phyloP scores from a whole-genome alignment of 2,113 vertebrate genomes.

The Crotalus tigris region DNA sequence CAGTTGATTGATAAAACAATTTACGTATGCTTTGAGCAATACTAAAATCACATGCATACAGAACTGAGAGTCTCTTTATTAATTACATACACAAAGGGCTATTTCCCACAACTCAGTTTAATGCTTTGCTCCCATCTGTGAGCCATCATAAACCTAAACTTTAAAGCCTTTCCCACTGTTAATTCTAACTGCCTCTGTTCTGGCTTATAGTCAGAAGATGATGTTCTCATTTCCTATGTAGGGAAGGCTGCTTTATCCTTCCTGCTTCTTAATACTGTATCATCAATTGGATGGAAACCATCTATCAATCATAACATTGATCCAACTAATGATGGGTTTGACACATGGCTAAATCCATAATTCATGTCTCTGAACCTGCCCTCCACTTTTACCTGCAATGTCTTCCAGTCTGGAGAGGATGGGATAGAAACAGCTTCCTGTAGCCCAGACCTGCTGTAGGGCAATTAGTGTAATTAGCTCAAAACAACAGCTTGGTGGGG shows the following conservation, averaged over 20 bases:
- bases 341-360: background rate
- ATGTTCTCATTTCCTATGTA: background rate
- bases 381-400: background rate
- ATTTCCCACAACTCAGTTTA: background rate
- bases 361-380: background rate
- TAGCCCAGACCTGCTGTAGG: background rate
- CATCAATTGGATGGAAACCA: background rate
- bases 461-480: background rate
- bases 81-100: background rate
- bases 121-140: background rate
- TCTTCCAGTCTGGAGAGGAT: background rate
- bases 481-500: background rate
- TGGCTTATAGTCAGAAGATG: background rate
- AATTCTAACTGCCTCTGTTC: background rate
- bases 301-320: background rate
- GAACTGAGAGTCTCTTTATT: background rate
- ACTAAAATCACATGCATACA: background rate
- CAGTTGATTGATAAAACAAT: background rate
- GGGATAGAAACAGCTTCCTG: background rate
- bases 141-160: background rate
- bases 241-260: background rate
- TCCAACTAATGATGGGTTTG: background rate
- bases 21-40: background rate
- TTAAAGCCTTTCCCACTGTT: background rate
- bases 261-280: background rate